phyloP scores from a whole-genome alignment of 2,888 invertebrate species.

The Dendrolimus pini region DNA sequence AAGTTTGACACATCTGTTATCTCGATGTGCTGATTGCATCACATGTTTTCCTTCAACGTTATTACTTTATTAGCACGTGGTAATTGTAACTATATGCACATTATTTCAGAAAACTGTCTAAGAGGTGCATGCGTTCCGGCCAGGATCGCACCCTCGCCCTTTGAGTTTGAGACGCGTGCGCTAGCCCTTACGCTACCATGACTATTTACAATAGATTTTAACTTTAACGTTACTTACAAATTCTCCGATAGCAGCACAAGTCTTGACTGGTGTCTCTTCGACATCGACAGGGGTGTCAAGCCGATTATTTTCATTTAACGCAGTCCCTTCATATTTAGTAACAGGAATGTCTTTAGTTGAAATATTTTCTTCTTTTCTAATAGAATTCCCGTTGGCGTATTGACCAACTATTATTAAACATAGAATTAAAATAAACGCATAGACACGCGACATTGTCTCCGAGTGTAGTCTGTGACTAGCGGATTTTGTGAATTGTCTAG shows the following conservation, averaged over 20 bases:
- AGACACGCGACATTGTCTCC: not conserved
- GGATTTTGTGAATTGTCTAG: not conserved
- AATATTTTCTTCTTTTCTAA: not conserved
- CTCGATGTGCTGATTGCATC: too few species aligned
- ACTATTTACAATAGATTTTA: too few species aligned
- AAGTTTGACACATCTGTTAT: too few species aligned
- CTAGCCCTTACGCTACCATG: too few species aligned
- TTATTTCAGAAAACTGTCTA: too few species aligned
- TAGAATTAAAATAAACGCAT: not conserved
- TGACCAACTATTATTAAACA: not conserved
- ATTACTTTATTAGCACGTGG: too few species aligned
- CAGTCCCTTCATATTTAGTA: not conserved
- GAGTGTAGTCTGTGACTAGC: not conserved
- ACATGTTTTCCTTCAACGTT: too few species aligned
- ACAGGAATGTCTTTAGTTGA: not conserved
- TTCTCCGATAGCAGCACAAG: not conserved
- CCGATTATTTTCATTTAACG: not conserved
- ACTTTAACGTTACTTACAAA: not conserved
- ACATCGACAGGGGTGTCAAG: not conserved
- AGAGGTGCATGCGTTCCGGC: too few species aligned
- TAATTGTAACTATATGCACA: too few species aligned
- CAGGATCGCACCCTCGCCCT: too few species aligned
- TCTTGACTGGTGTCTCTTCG: not conserved
- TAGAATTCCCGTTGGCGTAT: not conserved
- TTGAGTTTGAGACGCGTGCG: too few species aligned